phyloP scores from a whole-genome alignment of 2,797 vertebrate genomes.

The Tarsius wallacei region DNA sequence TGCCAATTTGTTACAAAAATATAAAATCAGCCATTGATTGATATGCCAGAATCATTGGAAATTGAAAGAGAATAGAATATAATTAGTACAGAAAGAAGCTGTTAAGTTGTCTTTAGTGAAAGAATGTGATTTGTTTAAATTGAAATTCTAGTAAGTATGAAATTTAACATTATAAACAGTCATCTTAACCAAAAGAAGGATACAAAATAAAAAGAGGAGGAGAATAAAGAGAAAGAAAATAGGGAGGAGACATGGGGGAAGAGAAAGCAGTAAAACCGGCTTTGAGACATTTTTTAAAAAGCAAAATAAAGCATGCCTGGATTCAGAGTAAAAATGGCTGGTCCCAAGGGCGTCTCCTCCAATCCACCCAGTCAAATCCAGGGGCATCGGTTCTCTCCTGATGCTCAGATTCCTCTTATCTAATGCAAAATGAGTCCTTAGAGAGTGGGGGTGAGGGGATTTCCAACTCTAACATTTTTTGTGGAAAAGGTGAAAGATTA shows the following conservation, averaged over 20 bases:
- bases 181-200: neutral
- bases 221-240: neutral
- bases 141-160: neutral
- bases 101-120: neutral
- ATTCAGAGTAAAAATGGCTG: neutral
- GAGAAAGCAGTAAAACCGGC: neutral
- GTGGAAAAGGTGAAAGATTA: conserved; percentile 31
- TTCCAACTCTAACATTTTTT: neutral
- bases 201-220: neutral
- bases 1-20: conserved; percentile 21
- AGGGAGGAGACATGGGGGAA: neutral
- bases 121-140: neutral
- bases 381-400: neutral
- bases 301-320: neutral
- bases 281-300: neutral
- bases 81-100: neutral
- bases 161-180: conserved; percentile 29
- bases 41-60: neutral
- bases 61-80: conserved; percentile 9
- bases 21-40: neutral
- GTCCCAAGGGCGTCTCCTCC: neutral
- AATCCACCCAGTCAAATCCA: neutral
- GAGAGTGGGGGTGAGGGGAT: neutral
- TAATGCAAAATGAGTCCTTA: neutral
- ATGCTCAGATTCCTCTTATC: neutral